Evolutionary conservation across 2,888 invertebrate species (phyloP), one percentile per base, ranked within the genome.

Genomic region (Drepanosiphum platanoidis): DNA sequence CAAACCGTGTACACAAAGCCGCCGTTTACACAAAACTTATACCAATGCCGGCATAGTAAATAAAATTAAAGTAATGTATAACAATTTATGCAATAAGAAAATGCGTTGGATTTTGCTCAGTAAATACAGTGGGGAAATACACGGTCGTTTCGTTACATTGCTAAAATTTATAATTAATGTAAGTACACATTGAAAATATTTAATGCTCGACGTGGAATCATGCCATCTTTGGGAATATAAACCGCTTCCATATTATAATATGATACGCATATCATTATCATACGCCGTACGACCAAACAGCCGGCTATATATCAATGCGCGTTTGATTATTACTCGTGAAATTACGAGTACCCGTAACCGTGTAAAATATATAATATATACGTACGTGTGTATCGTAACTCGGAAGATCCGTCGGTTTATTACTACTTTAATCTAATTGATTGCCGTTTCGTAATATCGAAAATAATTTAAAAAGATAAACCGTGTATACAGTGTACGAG

Each of bases 1-100:
- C 3, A 11, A 52, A 70, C 70, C 34, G 52, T 27, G 34, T 70
- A 70, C 68, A 80, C 68, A 80, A 80, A 52, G 15, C 52, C 61
- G n/a, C 7, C 46, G 80, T 80, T 80, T 80, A 52, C 79, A 46
- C 66, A 79, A 79, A 52, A 79, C 81, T 58, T 58, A 52, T 30
- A 39, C 82, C 39, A 32, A 72, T 61, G 42, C 39, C 32, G n/a
- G n/a, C n/a, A 72, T 30, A 32, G 61, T 61, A 72, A 82, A 72
- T 72, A 72, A 39, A 58, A 81, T 70, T 39, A 81, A 81, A 71
- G 22, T 71, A 81, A 81, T 81, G 30, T 64, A 42, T 32, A 72
- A 61, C 72, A 61, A 82, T 82, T 82, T 72, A 82, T 82, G 72
- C 61, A 32, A 61, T 64, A 82, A 82, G 82, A 61, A 71, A 82